A percentile compares a stretch with the other conserved stretches of the same genome.
phyloP scores from a whole-genome alignment of 1,140 invertebrate species.

The Bombus confusus region DNA sequence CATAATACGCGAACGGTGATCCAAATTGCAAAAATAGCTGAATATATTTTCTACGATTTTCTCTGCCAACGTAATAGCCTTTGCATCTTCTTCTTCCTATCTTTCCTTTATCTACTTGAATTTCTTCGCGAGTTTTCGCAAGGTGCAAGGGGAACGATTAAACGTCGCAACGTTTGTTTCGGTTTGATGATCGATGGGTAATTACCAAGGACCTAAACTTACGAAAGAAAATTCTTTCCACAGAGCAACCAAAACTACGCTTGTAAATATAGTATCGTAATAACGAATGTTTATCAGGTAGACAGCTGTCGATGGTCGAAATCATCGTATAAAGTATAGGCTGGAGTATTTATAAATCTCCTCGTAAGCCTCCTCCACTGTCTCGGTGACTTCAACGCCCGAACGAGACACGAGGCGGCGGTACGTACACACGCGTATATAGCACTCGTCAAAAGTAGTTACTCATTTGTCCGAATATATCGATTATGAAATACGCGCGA shows the following conservation, averaged over 20 bases:
- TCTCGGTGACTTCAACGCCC: constrained; percentile 13
- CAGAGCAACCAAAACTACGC: too few relatives aligned
- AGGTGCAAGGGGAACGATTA: not conserved
- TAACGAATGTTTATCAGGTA: too few relatives aligned
- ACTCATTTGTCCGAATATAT: not conserved
- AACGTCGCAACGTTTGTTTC: not conserved
- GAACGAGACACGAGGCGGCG: not conserved
- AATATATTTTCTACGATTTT: not conserved
- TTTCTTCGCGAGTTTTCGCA: not conserved
- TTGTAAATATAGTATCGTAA: too few relatives aligned
- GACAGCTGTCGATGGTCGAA: too few relatives aligned
- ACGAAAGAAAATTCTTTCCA: too few relatives aligned
- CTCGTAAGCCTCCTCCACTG: not conserved
- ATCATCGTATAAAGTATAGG: not conserved
- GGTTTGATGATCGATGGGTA: too few relatives aligned
- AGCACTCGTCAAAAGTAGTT: too few relatives aligned
- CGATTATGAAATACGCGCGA: not conserved
- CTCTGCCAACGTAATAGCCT: not conserved
- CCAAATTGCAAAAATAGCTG: not conserved
- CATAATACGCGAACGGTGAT: not conserved
- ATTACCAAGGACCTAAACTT: too few relatives aligned
- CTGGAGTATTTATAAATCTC: not conserved
- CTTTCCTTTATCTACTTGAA: too few relatives aligned
- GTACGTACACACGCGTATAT: too few relatives aligned
- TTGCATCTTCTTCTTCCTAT: not conserved